Percentiles rank a stretch among this genome's conserved stretches.
Evolutionary conservation across 2,113 vertebrate genomes (phyloP).

Genomic region (Bagarius yarrelli): DNA sequence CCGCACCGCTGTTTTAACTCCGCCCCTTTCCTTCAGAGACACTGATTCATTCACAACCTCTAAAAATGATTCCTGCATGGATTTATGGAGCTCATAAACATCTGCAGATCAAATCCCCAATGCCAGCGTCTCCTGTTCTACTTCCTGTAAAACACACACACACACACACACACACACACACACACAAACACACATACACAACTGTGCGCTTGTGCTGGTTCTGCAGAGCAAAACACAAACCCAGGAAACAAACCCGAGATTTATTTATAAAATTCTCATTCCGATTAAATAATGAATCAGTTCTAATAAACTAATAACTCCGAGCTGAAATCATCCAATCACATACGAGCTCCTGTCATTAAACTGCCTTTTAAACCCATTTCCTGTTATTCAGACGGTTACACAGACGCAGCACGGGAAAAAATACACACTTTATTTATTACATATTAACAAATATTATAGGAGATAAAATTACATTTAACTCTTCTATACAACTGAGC

Average conservation of each 20-base stretch:
- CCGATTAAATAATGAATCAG: not conserved
- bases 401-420: not conserved
- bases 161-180: too few relatives aligned
- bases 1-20: not conserved
- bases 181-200: too few relatives aligned
- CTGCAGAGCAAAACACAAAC: not conserved
- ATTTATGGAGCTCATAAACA: not conserved
- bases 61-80: not conserved
- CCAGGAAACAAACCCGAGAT: not conserved
- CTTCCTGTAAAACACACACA: not conserved
- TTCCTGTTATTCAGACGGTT: not conserved
- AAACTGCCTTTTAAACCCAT: not conserved
- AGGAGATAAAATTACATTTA: too few relatives aligned
- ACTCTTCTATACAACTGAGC: too few relatives aligned
- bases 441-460: too few relatives aligned
- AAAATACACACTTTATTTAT: too few relatives aligned
- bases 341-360: too few relatives aligned
- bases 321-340: not conserved
- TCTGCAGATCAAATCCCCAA: slow-evolving; percentile 19
- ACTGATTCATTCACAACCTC: not conserved
- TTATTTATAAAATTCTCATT: not conserved
- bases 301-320: not conserved
- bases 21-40: not conserved
- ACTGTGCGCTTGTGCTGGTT: not conserved
- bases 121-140: not conserved